Evolutionary conservation across 2,113 vertebrate genomes (phyloP).

Genomic region (Nothocercus julius): DNA sequence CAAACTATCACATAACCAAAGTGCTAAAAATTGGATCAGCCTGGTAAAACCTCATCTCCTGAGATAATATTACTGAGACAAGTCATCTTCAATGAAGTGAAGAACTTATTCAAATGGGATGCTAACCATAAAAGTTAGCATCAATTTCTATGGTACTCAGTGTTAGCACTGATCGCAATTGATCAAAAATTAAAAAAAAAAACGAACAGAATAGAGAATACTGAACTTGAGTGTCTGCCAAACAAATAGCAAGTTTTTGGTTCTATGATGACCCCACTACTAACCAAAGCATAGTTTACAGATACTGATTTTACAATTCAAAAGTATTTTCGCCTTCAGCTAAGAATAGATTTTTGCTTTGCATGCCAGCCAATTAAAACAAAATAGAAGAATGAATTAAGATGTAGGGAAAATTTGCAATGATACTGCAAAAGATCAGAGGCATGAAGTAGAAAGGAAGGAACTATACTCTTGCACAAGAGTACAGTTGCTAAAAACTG

Average conservation of each 20-base stretch:
- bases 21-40: background rate
- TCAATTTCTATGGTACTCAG: background rate
- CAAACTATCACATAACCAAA: background rate
- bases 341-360: background rate
- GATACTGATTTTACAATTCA: background rate
- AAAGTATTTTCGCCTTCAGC: background rate
- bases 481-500: background rate
- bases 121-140: background rate
- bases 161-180: background rate
- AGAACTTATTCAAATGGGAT: background rate
- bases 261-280: background rate
- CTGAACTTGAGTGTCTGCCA: background rate
- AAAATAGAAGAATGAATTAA: background rate
- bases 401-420: background rate
- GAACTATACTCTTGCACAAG: background rate
- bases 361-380: background rate
- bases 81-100: background rate
- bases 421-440: background rate
- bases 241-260: background rate
- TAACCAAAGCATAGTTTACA: background rate
- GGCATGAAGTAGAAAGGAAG: background rate
- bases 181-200: background rate
- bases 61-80: background rate
- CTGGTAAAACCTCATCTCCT: background rate
- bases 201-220: background rate